Conservation (phyloP, 1,140 invertebrate genomes). For the Cydia fagiglandana region DNA sequence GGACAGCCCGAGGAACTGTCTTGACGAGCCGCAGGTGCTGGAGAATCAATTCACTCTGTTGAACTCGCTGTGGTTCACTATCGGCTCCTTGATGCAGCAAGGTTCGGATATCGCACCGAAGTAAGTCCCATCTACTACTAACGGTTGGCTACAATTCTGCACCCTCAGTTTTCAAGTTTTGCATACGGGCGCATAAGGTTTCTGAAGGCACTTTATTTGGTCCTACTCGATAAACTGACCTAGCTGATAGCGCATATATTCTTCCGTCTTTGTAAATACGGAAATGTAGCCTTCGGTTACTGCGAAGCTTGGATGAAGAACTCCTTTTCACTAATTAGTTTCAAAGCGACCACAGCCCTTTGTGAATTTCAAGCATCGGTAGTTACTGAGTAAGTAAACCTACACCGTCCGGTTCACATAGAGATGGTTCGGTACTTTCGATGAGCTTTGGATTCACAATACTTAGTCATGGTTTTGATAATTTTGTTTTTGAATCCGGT, state of each 20-base stretch:
- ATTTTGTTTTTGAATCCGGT: slow-evolving; percentile 59
- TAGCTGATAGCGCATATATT: neutral
- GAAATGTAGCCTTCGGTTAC: slow-evolving; percentile 57
- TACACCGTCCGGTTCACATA: slow-evolving; percentile 61
- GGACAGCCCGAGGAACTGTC: slow-evolving; percentile 90
- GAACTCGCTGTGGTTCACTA: slow-evolving; percentile 94
- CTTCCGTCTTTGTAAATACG: slow-evolving; percentile 34
- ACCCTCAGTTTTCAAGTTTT: neutral
- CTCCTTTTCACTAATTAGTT: slow-evolving; percentile 69
- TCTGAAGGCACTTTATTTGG: neutral
- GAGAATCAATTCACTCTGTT: slow-evolving; percentile 94
- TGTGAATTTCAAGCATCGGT: slow-evolving; percentile 73
- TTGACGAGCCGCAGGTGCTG: slow-evolving; percentile 87
- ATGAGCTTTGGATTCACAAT: slow-evolving; percentile 59
- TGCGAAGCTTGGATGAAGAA: slow-evolving; percentile 52
- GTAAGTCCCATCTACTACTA: slow-evolving; percentile 76
- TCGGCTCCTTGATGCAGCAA: slow-evolving; percentile 94
- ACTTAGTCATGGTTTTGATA: slow-evolving; percentile 61
- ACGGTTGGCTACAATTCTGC: slow-evolving; percentile 52
- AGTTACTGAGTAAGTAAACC: slow-evolving; percentile 42
- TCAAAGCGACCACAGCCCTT: slow-evolving; percentile 73
- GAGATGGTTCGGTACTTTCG: slow-evolving; percentile 60
- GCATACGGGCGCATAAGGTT: neutral
- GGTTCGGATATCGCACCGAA: slow-evolving; percentile 93
- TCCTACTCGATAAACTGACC: neutral